Evolutionary conservation across 1,140 invertebrate species (phyloP).

Genomic region (Drosophila lowei): DNA sequence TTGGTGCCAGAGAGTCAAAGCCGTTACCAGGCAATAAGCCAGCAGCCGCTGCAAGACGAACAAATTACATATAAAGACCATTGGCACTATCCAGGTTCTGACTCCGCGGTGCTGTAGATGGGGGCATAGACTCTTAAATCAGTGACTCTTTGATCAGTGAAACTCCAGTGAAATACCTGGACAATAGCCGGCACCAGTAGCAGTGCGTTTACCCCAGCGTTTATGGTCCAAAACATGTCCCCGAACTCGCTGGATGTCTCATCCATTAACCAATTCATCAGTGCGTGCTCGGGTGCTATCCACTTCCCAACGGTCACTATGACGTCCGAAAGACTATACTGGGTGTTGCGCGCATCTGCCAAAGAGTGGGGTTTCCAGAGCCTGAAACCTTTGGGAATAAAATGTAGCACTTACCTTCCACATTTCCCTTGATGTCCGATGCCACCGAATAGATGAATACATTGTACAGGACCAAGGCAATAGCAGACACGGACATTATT

Average conservation of each 20-base stretch:
- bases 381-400: no score
- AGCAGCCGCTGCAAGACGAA: constrained; percentile 19
- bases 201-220: constrained; percentile 6
- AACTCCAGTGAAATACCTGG: constrained; percentile 1
- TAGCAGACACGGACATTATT: no score
- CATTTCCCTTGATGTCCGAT: no score
- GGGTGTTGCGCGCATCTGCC: no score
- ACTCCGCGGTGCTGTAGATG: background rate
- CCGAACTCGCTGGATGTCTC: background rate
- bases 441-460: no score
- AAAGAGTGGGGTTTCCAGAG: background rate
- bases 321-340: background rate
- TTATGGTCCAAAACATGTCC: background rate
- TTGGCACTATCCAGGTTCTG: background rate
- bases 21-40: background rate
- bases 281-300: background rate
- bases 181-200: constrained; percentile 4
- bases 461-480: no score
- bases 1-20: constrained; percentile 22
- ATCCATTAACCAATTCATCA: background rate
- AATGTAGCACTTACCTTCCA: no score
- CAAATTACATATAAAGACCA: constrained; percentile 32
- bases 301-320: background rate
- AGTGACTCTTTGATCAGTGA: no score
- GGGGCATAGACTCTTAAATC: no score